Evolutionary conservation across 2,113 vertebrate species (phyloP).

Genomic region (Thymallus thymallus): DNA sequence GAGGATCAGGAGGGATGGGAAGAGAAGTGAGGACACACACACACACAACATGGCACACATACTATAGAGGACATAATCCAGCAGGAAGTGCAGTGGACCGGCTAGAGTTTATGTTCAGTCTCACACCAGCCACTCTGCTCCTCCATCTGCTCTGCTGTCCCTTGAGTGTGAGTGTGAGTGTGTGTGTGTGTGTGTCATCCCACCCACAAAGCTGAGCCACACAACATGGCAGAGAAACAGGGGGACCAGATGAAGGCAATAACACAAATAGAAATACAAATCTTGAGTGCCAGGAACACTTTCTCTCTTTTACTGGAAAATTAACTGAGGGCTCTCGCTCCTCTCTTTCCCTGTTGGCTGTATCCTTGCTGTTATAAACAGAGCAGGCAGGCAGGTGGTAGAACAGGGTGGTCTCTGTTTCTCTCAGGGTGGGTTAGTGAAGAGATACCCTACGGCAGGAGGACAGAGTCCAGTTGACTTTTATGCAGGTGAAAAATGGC

Average conservation of each 20-base stretch:
- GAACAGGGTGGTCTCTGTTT: background rate
- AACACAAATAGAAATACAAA: conserved; percentile 45
- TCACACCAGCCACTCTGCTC: conserved; percentile 44
- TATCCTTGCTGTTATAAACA: too few relatives aligned
- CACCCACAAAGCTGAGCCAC: conserved; percentile 38
- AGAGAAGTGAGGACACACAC: background rate
- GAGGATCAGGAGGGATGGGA: too few relatives aligned
- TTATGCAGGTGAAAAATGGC: background rate
- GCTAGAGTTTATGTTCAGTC: conserved; percentile 47
- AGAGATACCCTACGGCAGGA: too few relatives aligned
- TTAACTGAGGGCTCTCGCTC: conserved; percentile 3
- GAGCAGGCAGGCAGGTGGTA: background rate
- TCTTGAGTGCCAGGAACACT: conserved; percentile 44
- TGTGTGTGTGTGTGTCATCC: conserved; percentile 37
- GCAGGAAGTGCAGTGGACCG: conserved; percentile 27
- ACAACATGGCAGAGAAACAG: conserved; percentile 47
- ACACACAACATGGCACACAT: background rate
- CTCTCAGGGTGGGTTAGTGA: too few relatives aligned
- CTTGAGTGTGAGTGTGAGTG: conserved; percentile 23
- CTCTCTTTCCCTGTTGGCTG: background rate
- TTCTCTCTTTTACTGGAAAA: conserved; percentile 43
- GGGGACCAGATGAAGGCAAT: conserved; percentile 35
- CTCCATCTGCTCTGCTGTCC: conserved; percentile 56
- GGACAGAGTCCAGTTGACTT: background rate
- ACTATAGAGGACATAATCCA: background rate